Percentiles rank a stretch among this genome's conserved stretches.
Evolutionary conservation across 2,888 invertebrate species (phyloP).

Genomic region (Gisinianus flammeolus): DNA sequence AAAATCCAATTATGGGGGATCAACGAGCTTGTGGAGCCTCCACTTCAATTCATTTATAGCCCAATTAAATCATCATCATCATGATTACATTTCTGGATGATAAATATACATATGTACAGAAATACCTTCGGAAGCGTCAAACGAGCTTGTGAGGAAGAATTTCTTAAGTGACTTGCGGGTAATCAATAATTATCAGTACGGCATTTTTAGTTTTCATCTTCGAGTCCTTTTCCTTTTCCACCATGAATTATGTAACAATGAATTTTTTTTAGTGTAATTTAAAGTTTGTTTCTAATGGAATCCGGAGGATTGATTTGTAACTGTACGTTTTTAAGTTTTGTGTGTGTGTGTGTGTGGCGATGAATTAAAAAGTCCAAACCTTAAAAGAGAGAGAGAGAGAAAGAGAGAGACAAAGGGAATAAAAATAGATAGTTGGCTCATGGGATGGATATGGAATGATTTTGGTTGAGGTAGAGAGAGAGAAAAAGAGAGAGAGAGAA

Average conservation of each 20-base stretch:
- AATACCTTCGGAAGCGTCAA: too few species aligned
- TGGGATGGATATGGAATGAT: neutral
- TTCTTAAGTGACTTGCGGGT: too few species aligned
- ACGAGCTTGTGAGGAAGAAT: too few species aligned
- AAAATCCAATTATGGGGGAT: neutral
- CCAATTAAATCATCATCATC: neutral
- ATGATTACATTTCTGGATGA: neutral
- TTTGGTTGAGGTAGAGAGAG: neutral
- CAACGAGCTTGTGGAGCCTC: neutral
- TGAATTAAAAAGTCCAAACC: neutral
- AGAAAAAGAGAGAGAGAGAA: constrained; percentile 40
- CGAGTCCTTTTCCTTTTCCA: too few species aligned
- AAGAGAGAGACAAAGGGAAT: neutral
- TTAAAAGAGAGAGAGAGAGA: neutral
- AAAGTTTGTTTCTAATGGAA: neutral
- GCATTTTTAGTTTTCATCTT: too few species aligned
- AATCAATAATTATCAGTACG: too few species aligned
- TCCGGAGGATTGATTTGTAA: neutral
- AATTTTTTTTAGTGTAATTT: too few species aligned
- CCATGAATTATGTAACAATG: too few species aligned
- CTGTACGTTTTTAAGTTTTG: neutral
- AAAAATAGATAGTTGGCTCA: neutral
- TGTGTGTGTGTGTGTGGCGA: neutral
- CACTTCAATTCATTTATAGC: neutral
- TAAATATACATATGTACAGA: neutral